These are phyloP conservation scores for Papilio protenor DNA, from an alignment of 2,888 invertebrate genomes.

Conservation along the genomic window DNA sequence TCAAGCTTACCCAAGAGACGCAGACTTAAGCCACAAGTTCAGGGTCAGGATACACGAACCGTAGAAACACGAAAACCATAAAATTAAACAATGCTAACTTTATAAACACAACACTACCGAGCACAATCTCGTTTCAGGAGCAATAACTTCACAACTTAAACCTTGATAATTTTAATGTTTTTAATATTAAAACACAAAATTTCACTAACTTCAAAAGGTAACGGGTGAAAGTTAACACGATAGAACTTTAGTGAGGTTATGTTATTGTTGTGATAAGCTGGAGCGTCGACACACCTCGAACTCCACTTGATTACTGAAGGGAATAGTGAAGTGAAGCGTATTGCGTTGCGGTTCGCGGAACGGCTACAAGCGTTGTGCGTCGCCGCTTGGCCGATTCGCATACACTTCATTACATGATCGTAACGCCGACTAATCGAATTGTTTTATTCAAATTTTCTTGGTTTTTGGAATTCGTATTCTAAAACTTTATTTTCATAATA, in stretches of 20 bases:
- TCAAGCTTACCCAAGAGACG: slow-evolving; percentile 63
- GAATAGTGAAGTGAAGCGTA: slow-evolving; percentile 52
- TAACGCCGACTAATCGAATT: slow-evolving; percentile 23
- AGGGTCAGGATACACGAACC: slow-evolving; percentile 65
- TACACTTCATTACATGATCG: background rate
- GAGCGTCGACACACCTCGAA: slow-evolving; percentile 59
- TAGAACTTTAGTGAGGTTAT: slow-evolving; percentile 67
- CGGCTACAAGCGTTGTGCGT: slow-evolving; percentile 46
- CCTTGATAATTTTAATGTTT: slow-evolving; percentile 25
- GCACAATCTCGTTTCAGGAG: slow-evolving; percentile 47
- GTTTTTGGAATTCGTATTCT: background rate
- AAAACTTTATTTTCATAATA: background rate
- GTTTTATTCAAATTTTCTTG: background rate
- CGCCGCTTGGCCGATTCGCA: slow-evolving; percentile 26
- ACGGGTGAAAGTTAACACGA: slow-evolving; percentile 67
- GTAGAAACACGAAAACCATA: slow-evolving; percentile 58
- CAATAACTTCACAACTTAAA: slow-evolving; percentile 41
- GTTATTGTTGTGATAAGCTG: slow-evolving; percentile 64
- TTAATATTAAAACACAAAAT: slow-evolving; percentile 36
- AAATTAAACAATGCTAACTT: slow-evolving; percentile 68
- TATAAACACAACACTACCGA: slow-evolving; percentile 68
- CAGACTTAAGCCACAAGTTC: slow-evolving; percentile 70
- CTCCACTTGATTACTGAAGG: slow-evolving; percentile 65
- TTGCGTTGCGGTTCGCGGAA: slow-evolving; percentile 56
- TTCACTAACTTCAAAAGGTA: slow-evolving; percentile 42